Percentiles rank a stretch among this genome's conserved stretches.
Evolutionary conservation across 2,888 invertebrate species (phyloP).

Genomic region (Temnothorax ravouxi): DNA sequence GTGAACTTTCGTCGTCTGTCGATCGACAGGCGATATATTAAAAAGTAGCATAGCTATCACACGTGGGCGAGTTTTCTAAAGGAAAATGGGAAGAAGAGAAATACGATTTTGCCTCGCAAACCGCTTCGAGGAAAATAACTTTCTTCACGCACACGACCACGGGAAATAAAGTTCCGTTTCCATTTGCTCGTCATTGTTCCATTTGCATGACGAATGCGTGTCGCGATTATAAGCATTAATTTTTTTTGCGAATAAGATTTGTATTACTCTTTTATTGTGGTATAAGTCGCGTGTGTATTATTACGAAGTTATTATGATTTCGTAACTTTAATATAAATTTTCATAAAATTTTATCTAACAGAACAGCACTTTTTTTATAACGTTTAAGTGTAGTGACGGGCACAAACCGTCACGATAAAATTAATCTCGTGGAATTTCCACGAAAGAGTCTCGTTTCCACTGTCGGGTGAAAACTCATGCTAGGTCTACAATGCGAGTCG

Average conservation of each 20-base stretch:
- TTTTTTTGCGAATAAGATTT: slow-evolving; percentile 1
- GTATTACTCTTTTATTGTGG: background rate
- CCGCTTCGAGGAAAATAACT: background rate
- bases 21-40: background rate
- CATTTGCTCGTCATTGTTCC: background rate
- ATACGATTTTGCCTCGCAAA: background rate
- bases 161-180: slow-evolving; percentile 2
- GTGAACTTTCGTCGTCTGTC: background rate
- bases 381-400: background rate
- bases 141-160: background rate
- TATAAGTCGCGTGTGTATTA: background rate
- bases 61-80: background rate
- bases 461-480: background rate
- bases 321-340: background rate
- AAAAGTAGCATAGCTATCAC: background rate
- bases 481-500: background rate
- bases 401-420: background rate
- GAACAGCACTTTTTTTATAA: background rate
- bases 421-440: background rate
- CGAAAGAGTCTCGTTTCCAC: background rate
- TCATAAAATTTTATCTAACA: background rate
- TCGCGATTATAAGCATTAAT: background rate
- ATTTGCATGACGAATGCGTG: slow-evolving; percentile 5
- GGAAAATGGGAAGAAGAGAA: background rate
- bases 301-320: background rate